Percentiles rank a stretch among this genome's conserved stretches.
These are phyloP conservation scores for fruit fly (Drosophila melanogaster) DNA, from an alignment of 1,140 invertebrate species.

Conservation along the genomic window Release_6_plus_ISO1_MT NT_033779.5:3625001-3625500, in stretches of 20 bases:
- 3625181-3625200: slow-evolving; percentile 32
- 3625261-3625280: slow-evolving; percentile 52
- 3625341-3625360: slow-evolving; percentile 46
- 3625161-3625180: slow-evolving; percentile 27
- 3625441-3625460: slow-evolving; percentile 72
- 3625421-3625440: slow-evolving; percentile 64
- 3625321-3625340: slow-evolving; percentile 41
- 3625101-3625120: slow-evolving; percentile 2
- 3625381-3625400: slow-evolving; percentile 19
- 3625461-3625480: slow-evolving; percentile 71
- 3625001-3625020: not conserved
- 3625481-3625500: slow-evolving; percentile 23
- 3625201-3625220: slow-evolving; percentile 25
- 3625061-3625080: slow-evolving; percentile 2
- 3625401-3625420: slow-evolving; percentile 4
- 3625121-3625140: slow-evolving; percentile 9
- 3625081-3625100: slow-evolving; percentile 3
- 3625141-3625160: not conserved
- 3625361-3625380: not conserved
- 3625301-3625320: slow-evolving; percentile 44
- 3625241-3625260: slow-evolving; percentile 61
- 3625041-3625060: not conserved
- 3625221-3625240: slow-evolving; percentile 69
- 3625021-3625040: not conserved
- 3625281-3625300: slow-evolving; percentile 42